These are phyloP conservation scores for Manis javanica DNA, from an alignment of 2,797 vertebrate species.

Conservation along the genomic window DNA sequence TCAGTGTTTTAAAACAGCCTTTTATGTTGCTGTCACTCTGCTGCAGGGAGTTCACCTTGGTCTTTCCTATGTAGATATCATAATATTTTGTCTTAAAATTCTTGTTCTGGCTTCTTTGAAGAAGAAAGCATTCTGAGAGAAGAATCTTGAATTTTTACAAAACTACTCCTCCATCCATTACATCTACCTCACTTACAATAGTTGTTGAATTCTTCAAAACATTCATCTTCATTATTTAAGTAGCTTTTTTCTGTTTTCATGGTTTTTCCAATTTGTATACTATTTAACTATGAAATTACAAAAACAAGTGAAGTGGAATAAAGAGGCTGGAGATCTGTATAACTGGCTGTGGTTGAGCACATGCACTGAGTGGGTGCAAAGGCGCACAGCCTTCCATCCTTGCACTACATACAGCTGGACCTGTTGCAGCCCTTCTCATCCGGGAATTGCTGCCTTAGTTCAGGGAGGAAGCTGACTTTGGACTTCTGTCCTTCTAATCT, in stretches of 20 bases:
- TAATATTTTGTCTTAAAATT: background rate
- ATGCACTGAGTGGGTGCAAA: background rate
- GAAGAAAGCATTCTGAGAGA: background rate
- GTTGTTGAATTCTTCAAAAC: background rate
- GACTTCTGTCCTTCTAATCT: background rate
- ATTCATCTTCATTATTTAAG: background rate
- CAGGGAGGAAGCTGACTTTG: background rate
- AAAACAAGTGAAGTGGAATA: background rate
- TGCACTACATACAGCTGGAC: background rate
- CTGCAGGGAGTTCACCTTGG: background rate
- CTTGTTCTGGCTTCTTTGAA: constrained; percentile 32
- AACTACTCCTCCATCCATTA: background rate
- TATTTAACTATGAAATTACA: constrained; percentile 7
- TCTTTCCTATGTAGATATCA: background rate
- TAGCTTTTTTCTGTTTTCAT: background rate
- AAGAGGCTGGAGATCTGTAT: background rate
- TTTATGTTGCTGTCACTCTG: background rate
- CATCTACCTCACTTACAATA: background rate
- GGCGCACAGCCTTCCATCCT: background rate
- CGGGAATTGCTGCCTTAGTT: background rate
- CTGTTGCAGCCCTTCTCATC: background rate
- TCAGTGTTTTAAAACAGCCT: background rate
- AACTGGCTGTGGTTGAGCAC: background rate
- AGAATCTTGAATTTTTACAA: background rate
- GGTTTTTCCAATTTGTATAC: background rate